Conservation (phyloP, 2,797 vertebrate species). For the Ambastaia sidthimunki region DNA sequence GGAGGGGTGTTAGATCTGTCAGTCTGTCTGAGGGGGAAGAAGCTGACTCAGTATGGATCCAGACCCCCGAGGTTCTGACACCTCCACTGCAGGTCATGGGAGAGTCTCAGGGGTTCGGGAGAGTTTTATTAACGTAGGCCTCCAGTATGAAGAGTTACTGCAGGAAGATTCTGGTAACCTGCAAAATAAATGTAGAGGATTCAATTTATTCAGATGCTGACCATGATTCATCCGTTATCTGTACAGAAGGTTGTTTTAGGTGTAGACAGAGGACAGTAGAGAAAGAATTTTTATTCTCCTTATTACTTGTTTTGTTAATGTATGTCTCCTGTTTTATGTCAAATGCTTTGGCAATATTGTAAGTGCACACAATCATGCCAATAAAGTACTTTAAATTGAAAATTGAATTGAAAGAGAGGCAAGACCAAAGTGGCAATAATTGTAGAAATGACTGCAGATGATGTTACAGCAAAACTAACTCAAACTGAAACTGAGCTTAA, state of each 20-base stretch:
- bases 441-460: too few relatives aligned
- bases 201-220: not conserved
- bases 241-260: not conserved
- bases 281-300: too few relatives aligned
- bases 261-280: not conserved
- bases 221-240: not conserved
- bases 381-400: too few relatives aligned
- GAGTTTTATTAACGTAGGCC: not conserved
- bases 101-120: slow-evolving; percentile 39
- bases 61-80: slow-evolving; percentile 54
- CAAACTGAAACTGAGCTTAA: too few relatives aligned
- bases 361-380: too few relatives aligned
- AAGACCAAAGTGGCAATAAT: not conserved
- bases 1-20: slow-evolving; percentile 61
- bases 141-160: not conserved
- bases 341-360: too few relatives aligned
- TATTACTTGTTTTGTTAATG: too few relatives aligned
- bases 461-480: too few relatives aligned
- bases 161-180: not conserved
- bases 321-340: too few relatives aligned
- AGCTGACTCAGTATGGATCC: slow-evolving; percentile 29
- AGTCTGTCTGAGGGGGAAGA: slow-evolving; percentile 49
- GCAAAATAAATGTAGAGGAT: not conserved
- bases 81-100: slow-evolving; percentile 58
- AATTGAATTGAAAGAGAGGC: too few relatives aligned